Evolutionary conservation across 1,140 invertebrate genomes (phyloP), one percentile per base, ranked within the genome.

Genomic region (Dreissena polymorpha): DNA sequence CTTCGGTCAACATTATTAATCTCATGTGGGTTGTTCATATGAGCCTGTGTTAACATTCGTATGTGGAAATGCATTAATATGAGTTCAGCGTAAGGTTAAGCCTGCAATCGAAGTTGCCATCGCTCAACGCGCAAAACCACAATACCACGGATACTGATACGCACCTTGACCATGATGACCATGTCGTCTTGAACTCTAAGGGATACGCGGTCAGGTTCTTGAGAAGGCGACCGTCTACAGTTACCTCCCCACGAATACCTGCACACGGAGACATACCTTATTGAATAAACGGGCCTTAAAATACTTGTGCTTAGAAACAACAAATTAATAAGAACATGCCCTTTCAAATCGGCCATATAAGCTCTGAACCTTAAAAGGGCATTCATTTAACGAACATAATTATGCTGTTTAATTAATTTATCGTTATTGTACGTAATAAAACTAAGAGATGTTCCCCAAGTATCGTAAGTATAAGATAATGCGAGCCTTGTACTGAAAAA

Each of bases 131-230:
- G 57, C 21, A 12, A 6, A 18, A 60, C 16, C 57, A 60, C n/a
- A n/a, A n/a, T n/a, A n/a, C n/a, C n/a, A 39, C 8, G 8, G 39
- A 39, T 39, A 39, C 39, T 39, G 8, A 60, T n/a, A 60, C 57
- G 21, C 86, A 93, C 92, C 86, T 91, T 25, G n/a, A n/a, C n/a
- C n/a, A n/a, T n/a, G 88, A 81, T 10, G 93, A 85, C 88, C 91
- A 93, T 18, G 89, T 83, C 23, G 85, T 81, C 68, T 94, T 94
- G 83, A 95, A 95, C 81, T 95, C 94, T 8, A 95, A 86, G 8
- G 94, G 92, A 68, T 92, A 89, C 2, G 94, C 93, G 67, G 91
- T 90, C 93, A 94, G 95, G 75, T 94, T 85, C 10, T 79, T 72
- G 7, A 95, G 51, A 27, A 88, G 73, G 6, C 88, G 67, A 10